Percentiles rank a stretch among this genome's conserved stretches.
phyloP scores from a whole-genome alignment of 2,113 vertebrate species.

The Kobus ellipsiprymnus region DNA sequence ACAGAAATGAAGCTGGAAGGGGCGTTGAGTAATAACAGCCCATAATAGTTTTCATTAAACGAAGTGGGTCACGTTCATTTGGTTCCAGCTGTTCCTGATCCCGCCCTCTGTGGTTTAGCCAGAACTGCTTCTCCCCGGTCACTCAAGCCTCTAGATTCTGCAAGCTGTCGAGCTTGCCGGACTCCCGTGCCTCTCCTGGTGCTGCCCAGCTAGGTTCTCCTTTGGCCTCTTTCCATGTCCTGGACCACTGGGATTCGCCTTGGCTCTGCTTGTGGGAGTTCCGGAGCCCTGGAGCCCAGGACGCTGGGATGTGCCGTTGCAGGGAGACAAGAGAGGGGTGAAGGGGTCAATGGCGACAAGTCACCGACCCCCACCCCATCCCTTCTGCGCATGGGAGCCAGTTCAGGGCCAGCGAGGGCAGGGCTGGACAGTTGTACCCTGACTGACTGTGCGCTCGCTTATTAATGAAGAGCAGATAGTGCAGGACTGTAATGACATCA shows the following conservation, averaged over 20 bases:
- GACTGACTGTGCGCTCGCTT: slow-evolving; percentile 16
- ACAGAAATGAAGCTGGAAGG: not conserved
- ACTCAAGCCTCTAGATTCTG: not conserved
- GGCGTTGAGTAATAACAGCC: not conserved
- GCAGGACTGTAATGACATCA: slow-evolving; percentile 57
- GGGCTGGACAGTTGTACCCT: not conserved
- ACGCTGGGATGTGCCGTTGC: no score
- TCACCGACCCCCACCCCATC: not conserved
- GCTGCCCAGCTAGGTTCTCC: not conserved
- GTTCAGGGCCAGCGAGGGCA: not conserved
- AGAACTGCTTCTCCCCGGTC: not conserved
- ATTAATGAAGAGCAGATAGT: slow-evolving; percentile 62
- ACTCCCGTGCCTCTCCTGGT: not conserved
- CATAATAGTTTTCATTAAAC: not conserved
- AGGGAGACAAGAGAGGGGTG: not conserved
- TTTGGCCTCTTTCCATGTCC: not conserved
- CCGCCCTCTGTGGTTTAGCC: not conserved
- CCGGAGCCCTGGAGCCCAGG: not conserved
- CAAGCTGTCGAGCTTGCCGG: fast-evolving
- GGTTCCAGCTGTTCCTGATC: not conserved
- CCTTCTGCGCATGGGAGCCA: not conserved
- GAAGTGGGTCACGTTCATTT: not conserved
- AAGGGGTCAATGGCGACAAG: not conserved
- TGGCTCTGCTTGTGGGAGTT: not conserved
- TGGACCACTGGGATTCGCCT: not conserved